Conservation (phyloP, 2,797 vertebrate species). For the Tokudaia muenninki region DNA sequence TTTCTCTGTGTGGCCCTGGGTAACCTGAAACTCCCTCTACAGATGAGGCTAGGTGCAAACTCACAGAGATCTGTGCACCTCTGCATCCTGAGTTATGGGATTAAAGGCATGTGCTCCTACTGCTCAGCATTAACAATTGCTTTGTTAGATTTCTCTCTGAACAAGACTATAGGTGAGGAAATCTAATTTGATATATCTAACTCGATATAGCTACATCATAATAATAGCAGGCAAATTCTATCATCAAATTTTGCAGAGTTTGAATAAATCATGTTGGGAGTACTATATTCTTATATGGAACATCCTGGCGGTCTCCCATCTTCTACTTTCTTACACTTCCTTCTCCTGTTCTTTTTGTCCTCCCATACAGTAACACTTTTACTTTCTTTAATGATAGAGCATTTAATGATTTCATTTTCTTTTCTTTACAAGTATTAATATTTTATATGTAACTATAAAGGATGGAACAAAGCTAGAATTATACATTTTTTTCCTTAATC, state of each 20-base stretch:
- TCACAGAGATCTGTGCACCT: neutral
- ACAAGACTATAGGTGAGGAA: neutral
- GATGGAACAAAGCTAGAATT: neutral
- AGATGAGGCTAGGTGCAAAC: no score
- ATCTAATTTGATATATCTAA: neutral
- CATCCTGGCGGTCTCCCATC: neutral
- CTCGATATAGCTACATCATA: neutral
- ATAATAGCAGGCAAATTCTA: neutral
- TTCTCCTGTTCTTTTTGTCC: neutral
- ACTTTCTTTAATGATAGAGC: neutral
- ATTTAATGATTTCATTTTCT: neutral
- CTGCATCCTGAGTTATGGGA: neutral
- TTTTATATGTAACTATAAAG: neutral
- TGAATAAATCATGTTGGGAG: slow-evolving; percentile 24
- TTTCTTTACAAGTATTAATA: neutral
- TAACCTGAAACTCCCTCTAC: no score
- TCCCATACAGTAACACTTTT: neutral
- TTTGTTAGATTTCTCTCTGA: neutral
- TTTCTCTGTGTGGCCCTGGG: no score
- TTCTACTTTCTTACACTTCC: neutral
- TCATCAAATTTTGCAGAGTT: neutral
- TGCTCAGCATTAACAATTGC: no score
- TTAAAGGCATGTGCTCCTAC: neutral
- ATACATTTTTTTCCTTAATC: neutral
- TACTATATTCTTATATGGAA: neutral